Evolutionary conservation across 2,888 invertebrate species (phyloP).

Genomic region (Halictus ligatus): DNA sequence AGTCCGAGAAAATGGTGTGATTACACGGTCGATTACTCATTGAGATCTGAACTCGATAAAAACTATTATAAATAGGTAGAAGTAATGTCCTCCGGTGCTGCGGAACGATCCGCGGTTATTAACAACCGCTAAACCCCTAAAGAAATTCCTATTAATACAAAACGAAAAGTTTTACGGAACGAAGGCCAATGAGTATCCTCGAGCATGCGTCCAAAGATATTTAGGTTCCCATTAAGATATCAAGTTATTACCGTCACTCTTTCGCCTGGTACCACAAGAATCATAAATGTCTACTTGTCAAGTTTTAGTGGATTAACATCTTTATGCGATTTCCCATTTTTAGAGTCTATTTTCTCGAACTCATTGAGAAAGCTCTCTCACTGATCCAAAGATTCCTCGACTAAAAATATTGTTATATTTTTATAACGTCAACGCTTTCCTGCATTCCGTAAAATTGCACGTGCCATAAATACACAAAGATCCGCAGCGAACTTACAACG

Average conservation of each 20-base stretch:
- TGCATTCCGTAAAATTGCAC: no score
- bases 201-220: not conserved
- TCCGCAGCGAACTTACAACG: no score
- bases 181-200: not conserved
- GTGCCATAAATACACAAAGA: no score
- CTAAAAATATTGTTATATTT: no score
- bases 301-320: no score
- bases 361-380: no score
- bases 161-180: not conserved
- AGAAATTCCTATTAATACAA: not conserved
- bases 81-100: not conserved
- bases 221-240: not conserved
- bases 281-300: not conserved
- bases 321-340: no score
- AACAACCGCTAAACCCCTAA: not conserved
- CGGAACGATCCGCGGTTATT: not conserved
- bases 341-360: no score
- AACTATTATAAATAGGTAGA: slow-evolving; percentile 6
- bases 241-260: not conserved
- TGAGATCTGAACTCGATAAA: slow-evolving; percentile 2
- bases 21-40: not conserved
- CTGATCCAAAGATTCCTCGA: no score
- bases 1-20: not conserved
- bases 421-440: no score
- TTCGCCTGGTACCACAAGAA: not conserved